These are phyloP conservation scores for Aethina tumida DNA, from an alignment of 1,140 invertebrate genomes.

Conservation along the genomic window DNA sequence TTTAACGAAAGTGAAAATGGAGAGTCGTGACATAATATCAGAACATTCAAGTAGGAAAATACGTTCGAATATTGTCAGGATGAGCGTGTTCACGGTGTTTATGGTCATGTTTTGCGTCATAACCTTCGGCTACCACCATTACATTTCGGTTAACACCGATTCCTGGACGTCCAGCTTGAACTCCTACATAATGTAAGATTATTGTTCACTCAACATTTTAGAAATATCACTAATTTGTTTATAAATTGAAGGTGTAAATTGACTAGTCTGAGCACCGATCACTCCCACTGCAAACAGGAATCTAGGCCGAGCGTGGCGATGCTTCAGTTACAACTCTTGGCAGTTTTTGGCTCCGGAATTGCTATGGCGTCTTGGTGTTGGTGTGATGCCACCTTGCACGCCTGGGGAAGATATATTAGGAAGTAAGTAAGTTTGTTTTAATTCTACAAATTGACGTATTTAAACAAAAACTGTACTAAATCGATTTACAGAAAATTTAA, in stretches of 20 bases:
- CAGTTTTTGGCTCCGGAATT: slow-evolving; percentile 72
- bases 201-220: no score
- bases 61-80: slow-evolving; percentile 68
- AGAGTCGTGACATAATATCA: slow-evolving; percentile 71
- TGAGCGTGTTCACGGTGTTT: slow-evolving; percentile 64
- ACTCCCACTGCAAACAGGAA: slow-evolving; percentile 49
- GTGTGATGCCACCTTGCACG: slow-evolving; percentile 69
- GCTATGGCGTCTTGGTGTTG: slow-evolving; percentile 91
- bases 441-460: slow-evolving; percentile 5
- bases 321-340: slow-evolving; percentile 69
- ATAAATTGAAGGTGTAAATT: slow-evolving; percentile 54
- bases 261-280: slow-evolving; percentile 42
- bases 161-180: slow-evolving; percentile 66
- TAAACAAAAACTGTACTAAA: slow-evolving; percentile 3
- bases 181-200: slow-evolving; percentile 75
- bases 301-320: slow-evolving; percentile 69
- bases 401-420: slow-evolving; percentile 74
- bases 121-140: slow-evolving; percentile 70
- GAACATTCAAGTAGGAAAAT: slow-evolving; percentile 72
- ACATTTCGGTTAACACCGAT: slow-evolving; percentile 63
- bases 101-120: slow-evolving; percentile 64
- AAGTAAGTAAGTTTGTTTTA: slow-evolving; percentile 45
- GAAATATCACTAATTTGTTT: no score
- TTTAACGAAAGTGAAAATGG: slow-evolving; percentile 65
- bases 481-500: slow-evolving; percentile 47